These are phyloP conservation scores for Drosophila arizonae DNA, from an alignment of 1,140 invertebrate species.

Conservation along the genomic window DNA sequence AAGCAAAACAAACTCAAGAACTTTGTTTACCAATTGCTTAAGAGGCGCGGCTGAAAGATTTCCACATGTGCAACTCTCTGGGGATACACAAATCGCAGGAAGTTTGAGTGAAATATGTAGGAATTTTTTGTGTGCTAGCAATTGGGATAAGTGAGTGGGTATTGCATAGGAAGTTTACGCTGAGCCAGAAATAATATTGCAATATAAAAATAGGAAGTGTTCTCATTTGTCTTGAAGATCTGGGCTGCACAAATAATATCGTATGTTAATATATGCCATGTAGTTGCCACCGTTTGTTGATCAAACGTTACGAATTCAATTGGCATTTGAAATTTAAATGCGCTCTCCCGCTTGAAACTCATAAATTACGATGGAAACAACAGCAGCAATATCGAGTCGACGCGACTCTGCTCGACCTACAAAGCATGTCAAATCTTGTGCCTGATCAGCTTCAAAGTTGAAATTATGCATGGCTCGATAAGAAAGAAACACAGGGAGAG, in stretches of 20 bases:
- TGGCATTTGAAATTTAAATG: constrained; percentile 55
- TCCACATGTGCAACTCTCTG: constrained; percentile 26
- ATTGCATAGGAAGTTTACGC: constrained; percentile 5
- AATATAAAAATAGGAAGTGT: background rate
- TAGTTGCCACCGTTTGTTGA: constrained; percentile 21
- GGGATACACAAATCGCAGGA: constrained; percentile 1
- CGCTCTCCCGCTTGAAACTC: constrained; percentile 24
- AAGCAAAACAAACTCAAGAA: constrained; percentile 5
- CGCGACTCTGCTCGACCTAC: constrained; percentile 32
- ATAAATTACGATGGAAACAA: constrained; percentile 50
- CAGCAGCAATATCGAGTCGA: background rate
- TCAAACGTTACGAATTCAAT: constrained; percentile 40
- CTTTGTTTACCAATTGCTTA: constrained; percentile 40
- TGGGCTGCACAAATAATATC: background rate
- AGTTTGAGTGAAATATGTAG: background rate
- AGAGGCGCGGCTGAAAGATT: constrained; percentile 9
- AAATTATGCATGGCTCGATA: constrained; percentile 64
- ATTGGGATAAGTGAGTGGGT: background rate
- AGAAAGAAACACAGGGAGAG: constrained; percentile 12
- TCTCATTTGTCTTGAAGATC: too few relatives aligned
- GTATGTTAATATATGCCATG: constrained; percentile 17
- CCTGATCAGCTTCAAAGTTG: constrained; percentile 13
- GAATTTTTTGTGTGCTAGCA: background rate
- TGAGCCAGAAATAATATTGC: background rate
- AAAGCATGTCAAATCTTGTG: constrained; percentile 42